These are phyloP conservation scores for Metopia argyrocephala DNA, from an alignment of 2,888 invertebrate genomes.

Conservation along the genomic window DNA sequence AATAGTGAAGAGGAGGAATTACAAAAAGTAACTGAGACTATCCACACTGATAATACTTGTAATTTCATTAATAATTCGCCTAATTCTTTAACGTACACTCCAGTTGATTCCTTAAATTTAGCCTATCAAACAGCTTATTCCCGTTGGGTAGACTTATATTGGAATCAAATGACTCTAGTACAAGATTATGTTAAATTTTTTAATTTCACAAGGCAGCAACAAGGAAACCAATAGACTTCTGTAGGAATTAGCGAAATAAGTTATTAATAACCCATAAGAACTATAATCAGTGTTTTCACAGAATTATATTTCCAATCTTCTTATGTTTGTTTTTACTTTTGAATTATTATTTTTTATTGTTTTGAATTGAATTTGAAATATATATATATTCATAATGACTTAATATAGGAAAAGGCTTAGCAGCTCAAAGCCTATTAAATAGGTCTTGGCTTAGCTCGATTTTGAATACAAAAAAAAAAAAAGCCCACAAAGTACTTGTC, in stretches of 20 bases:
- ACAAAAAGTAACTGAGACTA: constrained; percentile 2
- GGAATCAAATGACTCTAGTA: constrained; percentile 70
- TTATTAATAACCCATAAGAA: no score
- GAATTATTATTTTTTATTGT: no score
- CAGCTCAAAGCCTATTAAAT: no score
- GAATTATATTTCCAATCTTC: no score
- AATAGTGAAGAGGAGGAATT: constrained; percentile 35
- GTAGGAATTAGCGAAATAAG: neutral
- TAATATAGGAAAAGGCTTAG: no score
- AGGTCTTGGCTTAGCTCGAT: no score
- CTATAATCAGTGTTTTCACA: no score
- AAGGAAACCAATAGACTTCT: constrained; percentile 10
- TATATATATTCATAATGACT: no score
- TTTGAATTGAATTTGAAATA: no score
- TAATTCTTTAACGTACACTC: constrained; percentile 36
- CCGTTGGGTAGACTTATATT: constrained; percentile 70
- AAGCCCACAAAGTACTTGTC: no score
- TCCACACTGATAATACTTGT: neutral
- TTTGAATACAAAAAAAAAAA: no score
- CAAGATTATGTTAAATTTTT: constrained; percentile 69
- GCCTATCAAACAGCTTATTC: constrained; percentile 67
- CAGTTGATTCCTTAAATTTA: constrained; percentile 34
- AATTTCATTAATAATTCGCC: constrained; percentile 30
- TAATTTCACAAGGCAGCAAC: constrained; percentile 60
- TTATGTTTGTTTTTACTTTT: no score